Percentiles rank a stretch among this genome's conserved stretches.
Evolutionary conservation across 2,888 invertebrate species (phyloP).

Genomic region (Monochamus alternatus): DNA sequence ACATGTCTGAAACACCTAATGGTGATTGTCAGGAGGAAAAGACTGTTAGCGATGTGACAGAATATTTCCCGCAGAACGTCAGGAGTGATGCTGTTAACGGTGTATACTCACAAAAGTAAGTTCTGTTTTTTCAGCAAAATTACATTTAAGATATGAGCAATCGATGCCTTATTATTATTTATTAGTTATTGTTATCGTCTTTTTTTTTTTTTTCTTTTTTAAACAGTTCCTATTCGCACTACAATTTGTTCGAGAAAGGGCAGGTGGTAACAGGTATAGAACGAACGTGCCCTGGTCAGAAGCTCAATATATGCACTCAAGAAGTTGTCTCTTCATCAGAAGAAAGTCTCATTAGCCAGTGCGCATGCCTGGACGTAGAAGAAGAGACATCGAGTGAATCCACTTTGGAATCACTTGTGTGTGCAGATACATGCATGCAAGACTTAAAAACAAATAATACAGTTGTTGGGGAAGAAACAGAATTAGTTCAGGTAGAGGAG

Average conservation of each 20-base stretch:
- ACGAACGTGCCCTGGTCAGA: neutral
- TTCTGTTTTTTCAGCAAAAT: too few relatives aligned
- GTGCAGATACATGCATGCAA: neutral
- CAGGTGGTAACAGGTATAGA: neutral
- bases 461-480: neutral
- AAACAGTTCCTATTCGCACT: too few relatives aligned
- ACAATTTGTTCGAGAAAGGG: neutral
- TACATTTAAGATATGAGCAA: too few relatives aligned
- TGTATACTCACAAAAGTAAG: too few relatives aligned
- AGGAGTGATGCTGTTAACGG: neutral
- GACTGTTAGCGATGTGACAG: neutral
- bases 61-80: neutral
- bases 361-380: slow-evolving; percentile 4
- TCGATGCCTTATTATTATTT: too few relatives aligned
- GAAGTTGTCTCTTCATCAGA: neutral
- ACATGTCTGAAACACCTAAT: slow-evolving; percentile 19
- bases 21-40: neutral
- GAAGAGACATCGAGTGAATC: neutral
- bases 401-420: neutral
- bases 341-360: neutral
- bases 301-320: neutral
- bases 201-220: too few relatives aligned
- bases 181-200: too few relatives aligned
- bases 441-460: slow-evolving; percentile 2
- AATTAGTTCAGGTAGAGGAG: neutral